Evolutionary conservation across 2,113 vertebrate genomes (phyloP).

Genomic region (Martes martes): DNA sequence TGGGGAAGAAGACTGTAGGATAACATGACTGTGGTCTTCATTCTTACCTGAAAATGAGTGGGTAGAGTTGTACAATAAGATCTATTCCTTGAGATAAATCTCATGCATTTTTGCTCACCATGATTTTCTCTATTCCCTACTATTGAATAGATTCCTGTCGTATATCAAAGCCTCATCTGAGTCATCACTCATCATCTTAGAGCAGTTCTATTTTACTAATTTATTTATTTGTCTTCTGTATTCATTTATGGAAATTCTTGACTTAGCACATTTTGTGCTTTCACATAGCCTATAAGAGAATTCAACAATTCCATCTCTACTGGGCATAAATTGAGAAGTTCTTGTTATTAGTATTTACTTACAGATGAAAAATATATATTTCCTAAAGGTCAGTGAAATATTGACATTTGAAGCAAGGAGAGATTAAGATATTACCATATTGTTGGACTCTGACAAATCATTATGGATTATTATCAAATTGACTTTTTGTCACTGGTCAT

Average conservation of each 20-base stretch:
- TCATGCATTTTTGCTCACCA: background rate
- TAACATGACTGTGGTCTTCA: background rate
- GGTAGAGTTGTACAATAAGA: rapidly evolving
- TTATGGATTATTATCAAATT: conserved; percentile 41
- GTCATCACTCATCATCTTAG: background rate
- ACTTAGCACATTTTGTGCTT: background rate
- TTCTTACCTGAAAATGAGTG: background rate
- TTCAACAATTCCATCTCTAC: background rate
- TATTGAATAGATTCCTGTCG: background rate
- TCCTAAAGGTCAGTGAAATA: conserved; percentile 26
- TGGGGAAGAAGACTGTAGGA: background rate
- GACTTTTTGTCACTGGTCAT: background rate
- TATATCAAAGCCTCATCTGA: background rate
- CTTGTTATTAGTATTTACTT: conserved; percentile 25
- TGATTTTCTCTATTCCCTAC: background rate
- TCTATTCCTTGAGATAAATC: background rate
- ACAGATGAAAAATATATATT: background rate
- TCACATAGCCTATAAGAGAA: background rate
- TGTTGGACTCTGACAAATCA: background rate
- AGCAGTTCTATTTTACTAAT: background rate
- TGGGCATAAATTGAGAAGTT: background rate
- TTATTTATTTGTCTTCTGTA: background rate
- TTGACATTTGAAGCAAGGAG: background rate
- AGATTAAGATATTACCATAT: background rate
- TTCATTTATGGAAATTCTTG: background rate